Evolutionary conservation across 2,113 vertebrate genomes (phyloP), one percentile per base, ranked within the genome.

Genomic region (Colius striatus): DNA sequence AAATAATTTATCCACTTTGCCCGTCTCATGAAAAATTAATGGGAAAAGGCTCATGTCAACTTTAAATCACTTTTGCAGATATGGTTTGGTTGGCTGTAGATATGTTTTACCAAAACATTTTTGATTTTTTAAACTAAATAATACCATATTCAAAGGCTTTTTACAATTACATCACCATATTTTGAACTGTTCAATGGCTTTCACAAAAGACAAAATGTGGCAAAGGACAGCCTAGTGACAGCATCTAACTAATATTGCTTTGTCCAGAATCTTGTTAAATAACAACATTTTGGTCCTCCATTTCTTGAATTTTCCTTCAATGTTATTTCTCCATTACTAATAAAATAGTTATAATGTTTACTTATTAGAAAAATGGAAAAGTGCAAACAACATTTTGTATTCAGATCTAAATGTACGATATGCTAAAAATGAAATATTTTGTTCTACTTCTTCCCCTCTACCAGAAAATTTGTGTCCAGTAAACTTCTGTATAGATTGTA

Each of bases 1-100:
- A 77, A 90, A 86, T 85, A 94, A 95, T 96, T 94, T 77, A 95
- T 87, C 72, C 53, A 95, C 82, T 94, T 95, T 81, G 38, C 29
- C 71, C 90, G 90, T 71, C 80, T 94, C 72, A 71, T 83, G 68
- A 83, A 96, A 95, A 95, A 88, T 92, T 47, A 94, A 94, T 68
- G 43, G 71, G 0, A 45, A 57, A 76, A 91, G 84, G 45, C 58
- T 90, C 74, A 11, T 22, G 13, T 2, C 89, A 73, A 71, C 71
- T 63, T 86, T 53, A 92, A 95, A 91, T 92, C 70, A 55, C 38
- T 74, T 47, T 53, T 67, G 48, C 62, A 88, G 65, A 15, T 50
- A 71, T 7, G 38, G 21, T 76, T 86, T 71, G 16, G 43, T 61
- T 62, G 60, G 62, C 26, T 85, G 85, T 16, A 62, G 94, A 77